These are phyloP conservation scores for Drosophila rellima DNA, from an alignment of 2,888 invertebrate species.

Conservation along the genomic window DNA sequence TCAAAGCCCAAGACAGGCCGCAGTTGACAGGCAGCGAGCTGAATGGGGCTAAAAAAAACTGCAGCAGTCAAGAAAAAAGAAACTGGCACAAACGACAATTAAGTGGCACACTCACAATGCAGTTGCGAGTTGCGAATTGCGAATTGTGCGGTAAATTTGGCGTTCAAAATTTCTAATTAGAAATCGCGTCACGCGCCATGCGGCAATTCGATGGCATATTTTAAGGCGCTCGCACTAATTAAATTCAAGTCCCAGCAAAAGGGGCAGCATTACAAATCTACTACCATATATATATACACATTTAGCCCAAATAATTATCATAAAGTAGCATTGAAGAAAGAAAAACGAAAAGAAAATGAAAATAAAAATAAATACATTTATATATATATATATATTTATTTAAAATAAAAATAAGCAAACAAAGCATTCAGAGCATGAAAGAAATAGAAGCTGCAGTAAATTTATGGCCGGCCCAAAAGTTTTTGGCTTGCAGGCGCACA, in stretches of 20 bases:
- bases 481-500: constrained; percentile 61
- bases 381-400: too few species aligned
- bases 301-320: constrained; percentile 53
- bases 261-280: constrained; percentile 12
- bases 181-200: constrained; percentile 43
- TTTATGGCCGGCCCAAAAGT: constrained; percentile 58
- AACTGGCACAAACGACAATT: constrained; percentile 39
- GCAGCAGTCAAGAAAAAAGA: constrained; percentile 2
- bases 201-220: constrained; percentile 38
- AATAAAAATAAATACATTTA: constrained; percentile 16
- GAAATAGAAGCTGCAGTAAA: constrained; percentile 61
- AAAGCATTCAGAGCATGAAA: constrained; percentile 51
- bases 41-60: constrained; percentile 1
- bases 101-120: constrained; percentile 32
- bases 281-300: constrained; percentile 8
- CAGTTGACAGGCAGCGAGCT: constrained; percentile 1
- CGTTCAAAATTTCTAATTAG: constrained; percentile 49
- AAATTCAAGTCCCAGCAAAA: constrained; percentile 40
- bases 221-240: constrained; percentile 47
- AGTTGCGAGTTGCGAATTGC: constrained; percentile 11
- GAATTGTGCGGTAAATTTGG: constrained; percentile 39
- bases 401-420: constrained; percentile 39
- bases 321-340: constrained; percentile 40
- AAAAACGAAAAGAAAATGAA: constrained; percentile 3
- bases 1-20: constrained; percentile 43